Conservation (phyloP, 2,888 invertebrate species). For the Isotomurus palustris region DNA sequence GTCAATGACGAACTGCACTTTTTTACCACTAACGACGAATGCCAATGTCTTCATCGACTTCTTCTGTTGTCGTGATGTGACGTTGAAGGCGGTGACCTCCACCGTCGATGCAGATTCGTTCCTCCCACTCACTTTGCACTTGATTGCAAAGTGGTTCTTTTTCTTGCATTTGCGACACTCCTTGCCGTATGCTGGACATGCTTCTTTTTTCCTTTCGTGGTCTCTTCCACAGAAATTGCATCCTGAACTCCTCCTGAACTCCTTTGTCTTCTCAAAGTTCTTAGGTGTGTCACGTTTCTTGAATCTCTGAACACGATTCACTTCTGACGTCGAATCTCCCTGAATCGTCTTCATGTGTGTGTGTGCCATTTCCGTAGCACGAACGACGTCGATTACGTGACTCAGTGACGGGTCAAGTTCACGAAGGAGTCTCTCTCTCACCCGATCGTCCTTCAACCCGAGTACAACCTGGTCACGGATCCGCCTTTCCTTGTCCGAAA, state of each 20-base stretch:
- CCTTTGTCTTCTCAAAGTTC: neutral
- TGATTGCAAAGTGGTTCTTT: neutral
- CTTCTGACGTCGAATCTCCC: neutral
- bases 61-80: neutral
- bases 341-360: neutral
- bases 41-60: conserved; percentile 10
- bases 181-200: neutral
- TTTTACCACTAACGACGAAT: neutral
- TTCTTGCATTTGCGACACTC: neutral
- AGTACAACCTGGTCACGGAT: too few species aligned
- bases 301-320: too few species aligned
- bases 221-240: neutral
- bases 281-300: too few species aligned
- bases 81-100: neutral
- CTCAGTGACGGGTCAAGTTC: neutral
- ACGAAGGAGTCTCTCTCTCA: neutral
- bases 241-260: neutral
- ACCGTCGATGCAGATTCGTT: neutral
- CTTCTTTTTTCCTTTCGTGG: neutral
- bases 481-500: neutral
- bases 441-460: neutral
- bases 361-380: neutral
- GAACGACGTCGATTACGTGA: neutral
- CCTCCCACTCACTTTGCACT: neutral
- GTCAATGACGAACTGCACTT: conserved; percentile 6